These are phyloP conservation scores for Drepana falcataria DNA, from an alignment of 2,888 invertebrate species.

Conservation along the genomic window DNA sequence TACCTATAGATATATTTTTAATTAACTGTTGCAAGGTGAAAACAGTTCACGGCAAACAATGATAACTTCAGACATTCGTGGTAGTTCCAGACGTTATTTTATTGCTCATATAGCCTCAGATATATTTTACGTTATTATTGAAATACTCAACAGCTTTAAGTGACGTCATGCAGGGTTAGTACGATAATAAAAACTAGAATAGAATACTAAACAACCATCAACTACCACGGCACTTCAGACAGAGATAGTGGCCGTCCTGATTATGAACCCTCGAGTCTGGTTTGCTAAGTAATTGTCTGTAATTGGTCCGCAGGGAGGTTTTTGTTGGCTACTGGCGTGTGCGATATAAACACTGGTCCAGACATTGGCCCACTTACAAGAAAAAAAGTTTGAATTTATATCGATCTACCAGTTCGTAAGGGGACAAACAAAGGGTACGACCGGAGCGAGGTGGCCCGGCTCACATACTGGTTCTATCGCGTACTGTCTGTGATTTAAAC, in stretches of 20 bases:
- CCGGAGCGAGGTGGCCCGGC: background rate
- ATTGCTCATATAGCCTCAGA: too few relatives aligned
- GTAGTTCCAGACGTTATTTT: too few relatives aligned
- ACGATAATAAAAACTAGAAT: too few relatives aligned
- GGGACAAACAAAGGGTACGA: background rate
- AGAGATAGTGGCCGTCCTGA: conserved; percentile 6
- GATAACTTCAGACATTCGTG: too few relatives aligned
- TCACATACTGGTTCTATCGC: background rate
- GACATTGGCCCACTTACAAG: conserved; percentile 10
- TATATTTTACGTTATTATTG: too few relatives aligned
- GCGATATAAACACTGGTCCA: conserved; percentile 11
- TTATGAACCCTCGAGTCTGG: conserved; percentile 7
- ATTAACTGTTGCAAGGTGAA: too few relatives aligned
- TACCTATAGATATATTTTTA: too few relatives aligned
- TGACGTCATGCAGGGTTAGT: too few relatives aligned
- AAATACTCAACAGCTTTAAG: too few relatives aligned
- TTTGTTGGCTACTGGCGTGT: conserved; percentile 14
- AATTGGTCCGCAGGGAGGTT: conserved; percentile 23
- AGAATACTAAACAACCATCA: too few relatives aligned
- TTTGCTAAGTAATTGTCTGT: conserved; percentile 15
- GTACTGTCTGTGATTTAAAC: background rate
- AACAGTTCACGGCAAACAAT: too few relatives aligned
- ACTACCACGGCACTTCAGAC: too few relatives aligned
- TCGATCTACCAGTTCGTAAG: conserved; percentile 11
- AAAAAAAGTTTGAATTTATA: conserved; percentile 7